Conservation (phyloP, 2,888 invertebrate genomes). For the Orchesellides sinensis region DNA sequence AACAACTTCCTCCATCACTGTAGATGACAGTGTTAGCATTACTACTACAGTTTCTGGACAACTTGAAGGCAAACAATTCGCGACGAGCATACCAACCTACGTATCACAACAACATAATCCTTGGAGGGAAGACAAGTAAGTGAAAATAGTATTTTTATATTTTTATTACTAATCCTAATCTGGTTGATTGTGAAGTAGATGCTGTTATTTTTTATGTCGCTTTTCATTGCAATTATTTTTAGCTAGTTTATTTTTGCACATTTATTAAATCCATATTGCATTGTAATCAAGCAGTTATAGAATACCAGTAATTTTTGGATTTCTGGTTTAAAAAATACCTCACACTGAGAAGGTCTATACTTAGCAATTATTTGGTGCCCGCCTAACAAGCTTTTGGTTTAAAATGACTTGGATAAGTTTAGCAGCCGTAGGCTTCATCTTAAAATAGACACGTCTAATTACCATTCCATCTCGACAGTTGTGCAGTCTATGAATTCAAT, state of each 20-base stretch:
- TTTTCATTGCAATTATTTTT: too few species aligned
- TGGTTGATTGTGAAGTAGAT: not conserved
- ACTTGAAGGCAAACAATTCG: conserved; percentile 30
- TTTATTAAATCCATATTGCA: not conserved
- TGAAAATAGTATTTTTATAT: not conserved
- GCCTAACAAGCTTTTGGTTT: not conserved
- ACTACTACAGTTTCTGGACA: not conserved
- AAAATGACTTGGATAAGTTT: not conserved
- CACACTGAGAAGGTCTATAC: not conserved
- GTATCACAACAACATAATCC: conserved; percentile 47
- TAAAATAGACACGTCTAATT: conserved; percentile 38
- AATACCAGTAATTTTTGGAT: too few species aligned
- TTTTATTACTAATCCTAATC: not conserved
- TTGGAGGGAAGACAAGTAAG: conserved; percentile 58
- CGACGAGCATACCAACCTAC: not conserved
- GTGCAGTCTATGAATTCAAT: too few species aligned
- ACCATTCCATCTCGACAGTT: conserved; percentile 9
- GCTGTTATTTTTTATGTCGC: too few species aligned
- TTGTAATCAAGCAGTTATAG: too few species aligned
- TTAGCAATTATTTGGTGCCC: not conserved
- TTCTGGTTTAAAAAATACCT: not conserved
- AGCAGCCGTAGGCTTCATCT: conserved; percentile 19
- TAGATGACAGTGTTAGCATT: too few species aligned
- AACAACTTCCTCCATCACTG: not conserved
- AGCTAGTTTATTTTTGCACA: too few species aligned